Base-by-base conservation (phyloP, 1,140 invertebrate genomes). In the Capitella teleta region DNA sequence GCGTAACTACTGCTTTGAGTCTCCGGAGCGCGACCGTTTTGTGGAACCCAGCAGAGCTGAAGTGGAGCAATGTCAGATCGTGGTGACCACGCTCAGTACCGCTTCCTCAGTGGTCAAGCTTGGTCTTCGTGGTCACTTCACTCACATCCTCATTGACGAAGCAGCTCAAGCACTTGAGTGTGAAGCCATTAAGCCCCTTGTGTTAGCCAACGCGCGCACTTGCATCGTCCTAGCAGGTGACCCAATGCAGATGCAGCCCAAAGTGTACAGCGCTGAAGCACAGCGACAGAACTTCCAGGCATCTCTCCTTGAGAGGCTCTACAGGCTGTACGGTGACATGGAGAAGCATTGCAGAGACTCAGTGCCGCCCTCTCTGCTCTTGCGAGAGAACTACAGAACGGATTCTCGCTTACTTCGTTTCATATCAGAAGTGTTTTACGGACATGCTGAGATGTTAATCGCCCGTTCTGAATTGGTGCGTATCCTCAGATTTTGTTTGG, bases 121-220 rank as follows among this genome's bases (percentile, higher is more conserved):
- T 28, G 26, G 25, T 10, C 10, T 46, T 5, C 6, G 18, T 65
- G 83, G 83, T 6, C 78, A 79, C 48, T 89, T 88, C 57, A 86
- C 82, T 1, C 87, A 92, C 63, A 88, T 92, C 50, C 76, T 92
- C 5, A 76, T 92, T 32, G 87, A 92, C 72, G 87, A 92, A 74
- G 87, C 87, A 0, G 87, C 87, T 0, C 87, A 91, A 66, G 85
- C 86, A 0, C 81, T 89, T 69, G 87, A 92, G 67, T 86, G 84
- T 70, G 86, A 89, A 65, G 84, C 84, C 0, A 78, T 91, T 6
- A 87, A 85, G 64, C 85, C 87, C 0, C 60, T 92, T 24, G 79
- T 82, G 0, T 59, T 88, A 46, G 85, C 85, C 4, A 81, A 79
- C 47, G 73, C 77, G 21, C 75, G 77, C 0, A 90, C 87, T 1